Evolutionary conservation across 1,140 invertebrate genomes (phyloP).

Genomic region (Conus betulinus): DNA sequence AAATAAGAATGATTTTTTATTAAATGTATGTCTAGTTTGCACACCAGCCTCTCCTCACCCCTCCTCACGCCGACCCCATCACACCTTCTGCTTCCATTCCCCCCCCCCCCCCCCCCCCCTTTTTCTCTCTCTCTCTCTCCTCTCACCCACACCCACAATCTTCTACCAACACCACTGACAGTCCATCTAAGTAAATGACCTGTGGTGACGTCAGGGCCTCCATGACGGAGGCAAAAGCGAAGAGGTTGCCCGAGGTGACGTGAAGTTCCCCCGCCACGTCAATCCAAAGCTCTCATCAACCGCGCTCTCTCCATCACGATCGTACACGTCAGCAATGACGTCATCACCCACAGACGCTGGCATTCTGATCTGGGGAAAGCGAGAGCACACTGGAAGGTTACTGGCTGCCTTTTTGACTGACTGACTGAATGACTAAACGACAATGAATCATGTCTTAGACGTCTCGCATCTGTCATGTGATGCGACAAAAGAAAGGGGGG

Average conservation of each 20-base stretch:
- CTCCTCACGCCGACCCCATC: not conserved
- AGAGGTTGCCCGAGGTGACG: conserved; percentile 92
- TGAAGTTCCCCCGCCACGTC: conserved; percentile 93
- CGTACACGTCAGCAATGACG: conserved; percentile 89
- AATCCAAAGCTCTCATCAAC: conserved; percentile 94
- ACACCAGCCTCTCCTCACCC: not conserved
- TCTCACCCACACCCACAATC: not conserved
- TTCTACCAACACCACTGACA: too few relatives aligned
- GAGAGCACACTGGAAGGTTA: too few relatives aligned
- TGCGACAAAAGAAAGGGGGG: too few relatives aligned
- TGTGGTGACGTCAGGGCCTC: conserved; percentile 89
- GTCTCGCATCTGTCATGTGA: too few relatives aligned
- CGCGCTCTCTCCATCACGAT: conserved; percentile 85
- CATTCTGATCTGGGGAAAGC: conserved; percentile 83
- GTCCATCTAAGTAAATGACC: conserved; percentile 75
- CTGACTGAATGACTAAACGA: too few relatives aligned
- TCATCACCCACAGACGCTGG: conserved; percentile 89
- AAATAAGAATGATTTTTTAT: too few relatives aligned
- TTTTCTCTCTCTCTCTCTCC: not conserved
- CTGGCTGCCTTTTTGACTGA: too few relatives aligned
- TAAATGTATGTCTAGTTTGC: too few relatives aligned
- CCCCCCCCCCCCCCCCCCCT: not conserved
- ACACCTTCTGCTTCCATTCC: not conserved
- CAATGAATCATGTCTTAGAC: too few relatives aligned
- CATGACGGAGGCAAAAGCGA: conserved; percentile 93